Evolutionary conservation across 1,140 invertebrate species (phyloP).

Genomic region (Sinonovacula constricta): DNA sequence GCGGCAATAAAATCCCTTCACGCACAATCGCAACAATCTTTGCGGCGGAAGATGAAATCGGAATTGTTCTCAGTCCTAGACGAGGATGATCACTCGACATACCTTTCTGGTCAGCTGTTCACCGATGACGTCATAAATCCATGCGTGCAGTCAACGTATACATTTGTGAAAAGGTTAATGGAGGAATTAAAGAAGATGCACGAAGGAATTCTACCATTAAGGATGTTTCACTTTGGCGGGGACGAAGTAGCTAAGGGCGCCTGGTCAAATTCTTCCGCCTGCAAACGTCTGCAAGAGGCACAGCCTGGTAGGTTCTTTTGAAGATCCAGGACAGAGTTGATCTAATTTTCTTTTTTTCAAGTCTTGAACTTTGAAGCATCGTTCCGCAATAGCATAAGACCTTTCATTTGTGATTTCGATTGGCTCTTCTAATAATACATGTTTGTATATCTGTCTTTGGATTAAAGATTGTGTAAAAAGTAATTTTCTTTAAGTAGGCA

Average conservation of each 20-base stretch:
- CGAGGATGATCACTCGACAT: constrained; percentile 42
- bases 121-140: constrained; percentile 70
- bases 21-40: constrained; percentile 31
- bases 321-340: too few relatives aligned
- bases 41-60: constrained; percentile 13
- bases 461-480: too few relatives aligned
- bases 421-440: too few relatives aligned
- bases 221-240: constrained; percentile 72
- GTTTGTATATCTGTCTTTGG: too few relatives aligned
- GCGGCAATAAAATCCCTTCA: constrained; percentile 70
- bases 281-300: constrained; percentile 42
- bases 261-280: constrained; percentile 65
- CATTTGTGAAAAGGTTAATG: constrained; percentile 56
- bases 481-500: too few relatives aligned
- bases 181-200: constrained; percentile 61
- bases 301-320: too few relatives aligned
- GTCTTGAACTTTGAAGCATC: too few relatives aligned
- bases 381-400: too few relatives aligned
- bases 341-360: too few relatives aligned
- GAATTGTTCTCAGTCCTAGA: constrained; percentile 57
- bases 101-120: constrained; percentile 64
- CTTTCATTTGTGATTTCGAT: too few relatives aligned
- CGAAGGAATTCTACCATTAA: constrained; percentile 59
- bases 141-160: constrained; percentile 69
- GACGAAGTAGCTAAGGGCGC: constrained; percentile 71